phyloP scores from a whole-genome alignment of 2,888 invertebrate species.

The Scaptodrosophila latifasciaeformis region DNA sequence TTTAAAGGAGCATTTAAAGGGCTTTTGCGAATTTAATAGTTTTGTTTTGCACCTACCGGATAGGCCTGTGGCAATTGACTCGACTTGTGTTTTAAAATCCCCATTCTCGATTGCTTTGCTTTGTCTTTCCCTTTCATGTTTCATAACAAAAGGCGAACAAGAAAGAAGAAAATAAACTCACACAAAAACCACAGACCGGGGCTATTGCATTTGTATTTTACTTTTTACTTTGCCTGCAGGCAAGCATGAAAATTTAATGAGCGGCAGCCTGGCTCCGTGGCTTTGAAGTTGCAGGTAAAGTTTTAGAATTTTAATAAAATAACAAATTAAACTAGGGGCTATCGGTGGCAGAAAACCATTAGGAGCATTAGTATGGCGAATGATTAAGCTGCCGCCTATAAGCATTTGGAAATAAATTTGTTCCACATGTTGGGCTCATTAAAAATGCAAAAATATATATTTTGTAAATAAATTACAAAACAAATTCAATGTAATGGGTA shows the following conservation, averaged over 20 bases:
- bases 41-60: slow-evolving; percentile 32
- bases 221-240: slow-evolving; percentile 47
- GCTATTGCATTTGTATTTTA: slow-evolving; percentile 17
- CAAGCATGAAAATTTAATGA: slow-evolving; percentile 64
- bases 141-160: no score
- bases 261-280: slow-evolving; percentile 33
- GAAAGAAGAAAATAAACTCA: no score
- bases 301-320: slow-evolving; percentile 19
- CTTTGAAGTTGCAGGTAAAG: slow-evolving; percentile 1
- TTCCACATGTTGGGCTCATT: no score
- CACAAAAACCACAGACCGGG: slow-evolving; percentile 27
- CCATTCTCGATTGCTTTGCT: slow-evolving; percentile 3
- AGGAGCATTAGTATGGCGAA: slow-evolving; percentile 3
- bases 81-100: no score
- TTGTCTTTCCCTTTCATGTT: slow-evolving; percentile 3
- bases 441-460: not conserved
- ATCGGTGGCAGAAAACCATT: not conserved
- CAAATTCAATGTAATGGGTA: not conserved
- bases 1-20: no score
- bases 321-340: not conserved
- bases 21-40: slow-evolving; percentile 38
- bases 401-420: no score
- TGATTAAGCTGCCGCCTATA: slow-evolving; percentile 11
- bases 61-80: slow-evolving; percentile 16
- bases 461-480: not conserved